These are phyloP conservation scores for Sesamia inferens DNA, from an alignment of 2,888 invertebrate genomes.

Conservation along the genomic window DNA sequence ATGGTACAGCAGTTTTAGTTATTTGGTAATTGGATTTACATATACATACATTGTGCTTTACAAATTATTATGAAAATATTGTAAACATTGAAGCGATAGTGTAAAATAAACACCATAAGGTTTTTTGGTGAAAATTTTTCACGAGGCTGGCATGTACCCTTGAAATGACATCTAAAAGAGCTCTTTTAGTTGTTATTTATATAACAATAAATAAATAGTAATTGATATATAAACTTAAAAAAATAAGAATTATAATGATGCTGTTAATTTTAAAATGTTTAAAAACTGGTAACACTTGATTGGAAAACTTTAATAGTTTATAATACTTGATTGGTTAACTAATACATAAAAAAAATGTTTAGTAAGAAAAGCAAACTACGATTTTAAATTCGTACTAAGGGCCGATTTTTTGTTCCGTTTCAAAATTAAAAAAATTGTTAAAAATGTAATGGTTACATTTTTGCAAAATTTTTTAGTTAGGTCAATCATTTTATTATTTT, in stretches of 20 bases:
- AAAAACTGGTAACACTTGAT: background rate
- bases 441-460: no score
- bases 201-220: no score
- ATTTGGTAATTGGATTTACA: background rate
- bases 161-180: background rate
- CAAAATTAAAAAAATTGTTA: no score
- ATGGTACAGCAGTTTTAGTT: background rate
- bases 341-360: background rate
- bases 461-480: no score
- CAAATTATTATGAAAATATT: background rate
- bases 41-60: conserved; percentile 1
- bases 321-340: background rate
- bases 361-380: background rate
- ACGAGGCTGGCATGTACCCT: background rate
- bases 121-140: background rate
- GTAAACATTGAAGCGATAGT: background rate
- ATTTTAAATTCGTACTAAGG: background rate
- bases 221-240: background rate
- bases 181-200: no score
- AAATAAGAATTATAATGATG: background rate
- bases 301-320: background rate
- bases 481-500: no score
- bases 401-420: no score
- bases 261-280: background rate
- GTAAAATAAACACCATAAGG: background rate